Percentiles rank a stretch among this genome's conserved stretches.
These are phyloP conservation scores for Sparidentex hasta DNA, from an alignment of 2,797 vertebrate species.

Conservation along the genomic window DNA sequence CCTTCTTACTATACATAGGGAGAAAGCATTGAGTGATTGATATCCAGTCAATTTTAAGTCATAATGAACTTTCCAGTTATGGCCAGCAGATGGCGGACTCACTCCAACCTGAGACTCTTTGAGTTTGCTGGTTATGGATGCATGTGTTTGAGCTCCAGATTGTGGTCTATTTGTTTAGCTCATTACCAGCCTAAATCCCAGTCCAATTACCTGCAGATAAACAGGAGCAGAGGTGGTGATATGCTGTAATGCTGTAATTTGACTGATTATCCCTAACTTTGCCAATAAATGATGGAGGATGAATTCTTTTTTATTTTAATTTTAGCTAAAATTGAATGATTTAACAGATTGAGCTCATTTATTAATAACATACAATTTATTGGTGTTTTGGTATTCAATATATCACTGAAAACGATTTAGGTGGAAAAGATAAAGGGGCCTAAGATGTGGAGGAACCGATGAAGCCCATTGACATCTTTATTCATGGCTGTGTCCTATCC, in stretches of 20 bases:
- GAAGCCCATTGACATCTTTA: no score
- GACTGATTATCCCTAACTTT: conserved; percentile 28
- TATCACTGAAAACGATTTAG: not conserved
- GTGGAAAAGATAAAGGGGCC: not conserved
- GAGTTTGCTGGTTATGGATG: not conserved
- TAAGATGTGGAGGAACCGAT: not conserved
- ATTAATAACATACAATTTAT: not conserved
- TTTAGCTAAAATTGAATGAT: conserved; percentile 10
- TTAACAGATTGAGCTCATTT: not conserved
- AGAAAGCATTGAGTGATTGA: not conserved
- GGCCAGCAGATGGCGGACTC: conserved; percentile 67
- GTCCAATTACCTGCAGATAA: conserved; percentile 57
- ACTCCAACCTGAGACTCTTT: conserved; percentile 29
- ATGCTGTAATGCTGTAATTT: conserved; percentile 45
- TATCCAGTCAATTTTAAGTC: not conserved
- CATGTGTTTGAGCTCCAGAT: conserved; percentile 32
- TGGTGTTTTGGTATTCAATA: not conserved
- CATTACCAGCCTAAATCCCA: conserved; percentile 51
- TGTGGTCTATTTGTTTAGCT: conserved; percentile 59
- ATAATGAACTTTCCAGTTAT: not conserved
- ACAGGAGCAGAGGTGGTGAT: conserved; percentile 59
- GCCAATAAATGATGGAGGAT: conserved; percentile 5
- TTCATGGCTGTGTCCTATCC: not conserved
- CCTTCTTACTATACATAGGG: not conserved
- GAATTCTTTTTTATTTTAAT: not conserved